Evolutionary conservation across 2,797 vertebrate species (phyloP).

Genomic region (Lacerta bilineata): DNA sequence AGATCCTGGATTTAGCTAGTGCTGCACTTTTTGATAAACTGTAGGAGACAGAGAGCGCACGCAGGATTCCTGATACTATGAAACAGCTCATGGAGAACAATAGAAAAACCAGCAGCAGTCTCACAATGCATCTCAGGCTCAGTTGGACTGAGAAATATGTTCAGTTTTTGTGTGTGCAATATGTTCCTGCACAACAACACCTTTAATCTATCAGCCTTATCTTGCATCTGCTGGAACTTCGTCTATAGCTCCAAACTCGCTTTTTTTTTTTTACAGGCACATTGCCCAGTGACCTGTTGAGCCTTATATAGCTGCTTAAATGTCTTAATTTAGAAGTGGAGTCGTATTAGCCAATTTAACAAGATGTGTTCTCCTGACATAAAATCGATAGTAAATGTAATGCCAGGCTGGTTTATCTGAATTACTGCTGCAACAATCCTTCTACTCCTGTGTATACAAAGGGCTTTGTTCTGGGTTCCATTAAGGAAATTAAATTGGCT

Average conservation of each 20-base stretch:
- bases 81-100: background rate
- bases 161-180: background rate
- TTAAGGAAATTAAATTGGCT: slow-evolving; percentile 78
- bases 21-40: background rate
- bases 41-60: slow-evolving; percentile 6
- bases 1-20: background rate
- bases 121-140: slow-evolving; percentile 13
- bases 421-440: slow-evolving; percentile 64
- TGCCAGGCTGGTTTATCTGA: slow-evolving; percentile 60
- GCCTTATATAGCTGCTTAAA: slow-evolving; percentile 24
- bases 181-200: background rate
- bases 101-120: slow-evolving; percentile 13
- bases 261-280: background rate
- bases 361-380: slow-evolving; percentile 67
- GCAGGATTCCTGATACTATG: background rate
- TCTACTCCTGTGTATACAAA: slow-evolving; percentile 66
- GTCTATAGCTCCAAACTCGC: background rate
- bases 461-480: slow-evolving; percentile 66
- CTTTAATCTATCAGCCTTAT: background rate
- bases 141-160: background rate
- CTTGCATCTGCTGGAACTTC: background rate
- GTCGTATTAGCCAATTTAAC: slow-evolving; percentile 78
- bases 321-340: slow-evolving; percentile 69
- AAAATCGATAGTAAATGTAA: slow-evolving; percentile 82
- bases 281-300: slow-evolving; percentile 38